Evolutionary conservation across 92 coral and sea anemone species (phyloP).

Genomic region (Heliopora coerulea): DNA sequence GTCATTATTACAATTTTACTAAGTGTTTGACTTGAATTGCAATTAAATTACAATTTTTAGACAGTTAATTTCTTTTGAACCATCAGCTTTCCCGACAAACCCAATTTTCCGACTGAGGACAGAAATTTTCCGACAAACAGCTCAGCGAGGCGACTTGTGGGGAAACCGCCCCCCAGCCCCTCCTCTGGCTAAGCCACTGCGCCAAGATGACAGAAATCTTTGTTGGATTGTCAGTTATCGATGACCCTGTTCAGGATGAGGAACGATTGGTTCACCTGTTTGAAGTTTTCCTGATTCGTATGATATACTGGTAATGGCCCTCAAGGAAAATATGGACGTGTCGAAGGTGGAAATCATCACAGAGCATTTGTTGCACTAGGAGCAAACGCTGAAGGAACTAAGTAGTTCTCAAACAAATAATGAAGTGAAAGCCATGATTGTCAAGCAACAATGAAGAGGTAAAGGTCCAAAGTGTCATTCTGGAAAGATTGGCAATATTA

Average conservation of each 20-base stretch:
- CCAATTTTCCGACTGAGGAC: too few relatives aligned
- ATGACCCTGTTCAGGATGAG: conserved; percentile 52
- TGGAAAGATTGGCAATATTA: conserved; percentile 48
- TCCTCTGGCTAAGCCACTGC: too few relatives aligned
- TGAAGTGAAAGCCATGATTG: conserved; percentile 32
- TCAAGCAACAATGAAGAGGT: conserved; percentile 19
- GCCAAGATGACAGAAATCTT: conserved; percentile 59
- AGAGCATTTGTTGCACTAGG: conserved; percentile 67
- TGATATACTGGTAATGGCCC: conserved; percentile 63
- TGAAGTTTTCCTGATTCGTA: conserved; percentile 54
- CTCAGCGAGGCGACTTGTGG: too few relatives aligned
- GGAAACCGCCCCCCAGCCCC: too few relatives aligned
- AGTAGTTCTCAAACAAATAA: conserved; percentile 2
- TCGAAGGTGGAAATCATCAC: conserved; percentile 57
- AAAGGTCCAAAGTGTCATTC: conserved; percentile 46
- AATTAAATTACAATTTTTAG: too few relatives aligned
- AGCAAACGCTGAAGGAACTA: conserved; percentile 55
- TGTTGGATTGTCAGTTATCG: conserved; percentile 45
- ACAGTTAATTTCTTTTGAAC: too few relatives aligned
- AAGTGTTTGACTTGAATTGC: too few relatives aligned
- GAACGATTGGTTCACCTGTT: conserved; percentile 47
- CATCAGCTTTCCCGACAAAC: too few relatives aligned
- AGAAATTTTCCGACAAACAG: too few relatives aligned
- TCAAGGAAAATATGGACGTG: conserved; percentile 51
- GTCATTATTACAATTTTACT: too few relatives aligned